Evolutionary conservation across 2,888 invertebrate genomes (phyloP), one percentile per base, ranked within the genome.

Genomic region (Lycia hirtaria): DNA sequence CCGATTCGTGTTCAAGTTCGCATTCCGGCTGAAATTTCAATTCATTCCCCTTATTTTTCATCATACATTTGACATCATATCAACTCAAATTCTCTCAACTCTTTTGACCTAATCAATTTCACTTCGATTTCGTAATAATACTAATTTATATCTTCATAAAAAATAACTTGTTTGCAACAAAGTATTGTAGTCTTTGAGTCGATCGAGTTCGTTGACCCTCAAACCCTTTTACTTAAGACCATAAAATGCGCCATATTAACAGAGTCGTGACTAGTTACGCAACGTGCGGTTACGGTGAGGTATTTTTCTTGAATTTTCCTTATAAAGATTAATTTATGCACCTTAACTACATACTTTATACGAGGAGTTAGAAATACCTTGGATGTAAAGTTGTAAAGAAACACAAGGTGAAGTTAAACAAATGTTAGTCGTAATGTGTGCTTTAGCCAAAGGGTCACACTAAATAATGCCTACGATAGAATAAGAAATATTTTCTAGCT

Each of bases 251-350:
- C 53, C 52, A 28, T 43, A 30, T 35, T 45, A 32, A 32, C 33
- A 12, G 30, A 38, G 30, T 28, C 38, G 49, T 49, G 9, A 12
- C 15, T 40, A 40, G n/a, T 64, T 57, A 47, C 56, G 41, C 51
- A 56, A 53, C 55, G 6, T 41, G 32, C 45, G 53, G 55, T 41
- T 52, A n/a, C 26, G 32, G 49, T 54, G 33, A 55, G 44, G 17
- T 44, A 55, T 45, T 53, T 61, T 52, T 50, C 54, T 52, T 44
- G 44, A 15, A 69, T 73, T 79, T 80, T 71, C 79, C 80, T 72
- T 80, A 70, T 75, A 74, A 49, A 70, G 76, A 68, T 63, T 52
- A 60, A 70, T 72, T 69, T 69, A 68, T 73, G 62, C 68, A 66
- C 55, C 44, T 62, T 56, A 45, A 56, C 48, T 55, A 24, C 33